phyloP scores from a whole-genome alignment of 2,888 invertebrate species.

The Theretra japonica region DNA sequence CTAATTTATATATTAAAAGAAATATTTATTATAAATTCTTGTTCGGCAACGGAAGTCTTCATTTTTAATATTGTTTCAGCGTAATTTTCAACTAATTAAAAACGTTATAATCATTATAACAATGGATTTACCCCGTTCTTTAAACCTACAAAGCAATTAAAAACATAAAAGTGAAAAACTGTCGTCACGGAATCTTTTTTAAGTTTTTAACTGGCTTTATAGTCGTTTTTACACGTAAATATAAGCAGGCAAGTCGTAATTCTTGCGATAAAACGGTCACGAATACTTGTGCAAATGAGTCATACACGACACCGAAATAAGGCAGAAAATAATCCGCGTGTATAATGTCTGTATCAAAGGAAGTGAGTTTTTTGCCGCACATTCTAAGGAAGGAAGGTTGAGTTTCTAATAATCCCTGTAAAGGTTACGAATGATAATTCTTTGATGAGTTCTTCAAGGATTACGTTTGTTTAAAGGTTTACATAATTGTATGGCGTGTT shows the following conservation, averaged over 20 bases:
- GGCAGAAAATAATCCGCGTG: constrained; percentile 39
- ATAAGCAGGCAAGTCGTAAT: constrained; percentile 5
- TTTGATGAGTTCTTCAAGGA: background rate
- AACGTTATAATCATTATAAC: background rate
- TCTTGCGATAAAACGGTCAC: constrained; percentile 41
- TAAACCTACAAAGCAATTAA: background rate
- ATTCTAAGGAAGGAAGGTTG: constrained; percentile 27
- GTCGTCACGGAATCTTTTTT: background rate
- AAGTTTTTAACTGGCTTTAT: background rate
- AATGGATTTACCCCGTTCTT: background rate
- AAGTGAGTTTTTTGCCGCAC: constrained; percentile 12
- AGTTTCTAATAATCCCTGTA: constrained; percentile 9
- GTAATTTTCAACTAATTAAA: no score
- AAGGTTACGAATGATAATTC: constrained; percentile 8
- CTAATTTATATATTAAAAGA: no score
- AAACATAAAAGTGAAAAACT: background rate
- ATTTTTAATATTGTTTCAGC: no score
- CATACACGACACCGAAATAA: constrained; percentile 42
- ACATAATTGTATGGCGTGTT: background rate
- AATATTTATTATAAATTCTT: no score
- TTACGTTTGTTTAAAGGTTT: background rate
- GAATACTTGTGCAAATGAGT: constrained; percentile 51
- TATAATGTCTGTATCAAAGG: constrained; percentile 37
- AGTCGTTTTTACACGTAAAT: background rate
- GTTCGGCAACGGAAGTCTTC: no score